Evolutionary conservation across 2,888 invertebrate species (phyloP), one percentile per base, ranked within the genome.

Genomic region (Alcis repandata): DNA sequence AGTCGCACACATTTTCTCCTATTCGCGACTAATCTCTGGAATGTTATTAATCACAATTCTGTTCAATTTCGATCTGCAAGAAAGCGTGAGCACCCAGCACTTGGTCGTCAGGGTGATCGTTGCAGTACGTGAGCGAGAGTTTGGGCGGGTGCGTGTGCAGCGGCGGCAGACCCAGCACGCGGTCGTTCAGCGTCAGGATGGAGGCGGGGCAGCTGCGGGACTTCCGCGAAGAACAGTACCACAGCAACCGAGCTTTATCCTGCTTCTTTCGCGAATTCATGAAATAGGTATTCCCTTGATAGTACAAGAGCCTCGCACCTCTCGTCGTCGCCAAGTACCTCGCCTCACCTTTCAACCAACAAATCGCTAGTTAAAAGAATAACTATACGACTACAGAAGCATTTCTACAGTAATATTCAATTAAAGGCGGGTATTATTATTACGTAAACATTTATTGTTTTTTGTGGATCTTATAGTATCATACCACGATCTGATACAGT

Each of bases 201-300:
- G 87, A 86, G 13, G 88, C 89, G 3, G 79, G 81, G 70, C 90
- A 90, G 66, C 79, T 82, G 22, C 80, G 80, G 10, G 87, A 87
- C 69, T 84, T 88, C 61, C 88, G 77, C n/a, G 85, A 86, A 1
- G 88, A 89, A 68, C 89, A 88, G 77, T 86, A 89, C 87, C 88
- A 89, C 38, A 88, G 80, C 45, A 87, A 75, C 6, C 86, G 80
- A 13, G 82, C 69, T 63, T 82, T 78, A 59, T 80, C 77, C 69
- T 81, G 79, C 33, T 76, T 82, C 69, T 82, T 85, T 45, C 84
- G 77, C 56, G 82, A 83, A 76, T 88, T 88, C 64, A 85, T 83
- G 82, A 87, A 88, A 79, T 80, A 89, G 0, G 86, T 89, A 71
- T 89, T 85, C 62, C 87, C 88, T 62, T 82, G 80, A 80, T 83